A percentile compares a stretch with the other conserved stretches of the same genome.
phyloP scores from a whole-genome alignment of 2,113 vertebrate species.

The Synodontis membranacea region DNA sequence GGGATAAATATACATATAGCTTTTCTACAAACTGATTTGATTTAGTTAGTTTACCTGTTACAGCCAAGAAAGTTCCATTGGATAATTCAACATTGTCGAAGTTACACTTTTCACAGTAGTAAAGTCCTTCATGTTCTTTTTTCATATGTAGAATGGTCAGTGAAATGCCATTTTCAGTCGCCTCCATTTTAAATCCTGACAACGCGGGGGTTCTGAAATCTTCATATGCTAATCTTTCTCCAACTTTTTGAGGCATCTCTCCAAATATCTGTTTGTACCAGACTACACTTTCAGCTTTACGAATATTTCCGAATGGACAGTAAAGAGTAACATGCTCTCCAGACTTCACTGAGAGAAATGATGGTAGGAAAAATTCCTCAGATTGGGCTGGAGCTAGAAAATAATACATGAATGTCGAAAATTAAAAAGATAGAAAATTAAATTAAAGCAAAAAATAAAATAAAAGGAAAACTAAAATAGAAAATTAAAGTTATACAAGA shows the following conservation, averaged over 20 bases:
- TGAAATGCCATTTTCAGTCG: background rate
- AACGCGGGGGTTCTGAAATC: background rate
- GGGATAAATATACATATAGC: background rate
- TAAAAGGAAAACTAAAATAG: no score
- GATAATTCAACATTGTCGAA: background rate
- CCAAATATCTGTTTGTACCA: slow-evolving; percentile 21
- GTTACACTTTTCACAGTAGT: slow-evolving; percentile 11
- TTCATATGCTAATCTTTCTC: background rate
- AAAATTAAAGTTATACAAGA: no score
- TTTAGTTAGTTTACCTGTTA: background rate
- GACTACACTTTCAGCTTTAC: background rate
- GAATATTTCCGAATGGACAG: background rate
- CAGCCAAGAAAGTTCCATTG: slow-evolving; percentile 12
- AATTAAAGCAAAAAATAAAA: no score
- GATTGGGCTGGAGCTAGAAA: background rate
- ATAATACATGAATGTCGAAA: background rate
- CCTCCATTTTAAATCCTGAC: background rate
- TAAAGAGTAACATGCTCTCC: slow-evolving; percentile 4
- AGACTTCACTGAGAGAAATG: background rate
- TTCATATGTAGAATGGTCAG: slow-evolving; percentile 9
- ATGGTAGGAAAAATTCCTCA: background rate
- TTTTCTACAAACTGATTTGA: background rate
- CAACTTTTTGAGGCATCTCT: slow-evolving; percentile 4
- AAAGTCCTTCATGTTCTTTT: slow-evolving; percentile 6
- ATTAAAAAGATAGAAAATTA: no score